These are phyloP conservation scores for Hesperophylax magnus DNA, from an alignment of 1,140 invertebrate genomes.

Conservation along the genomic window DNA sequence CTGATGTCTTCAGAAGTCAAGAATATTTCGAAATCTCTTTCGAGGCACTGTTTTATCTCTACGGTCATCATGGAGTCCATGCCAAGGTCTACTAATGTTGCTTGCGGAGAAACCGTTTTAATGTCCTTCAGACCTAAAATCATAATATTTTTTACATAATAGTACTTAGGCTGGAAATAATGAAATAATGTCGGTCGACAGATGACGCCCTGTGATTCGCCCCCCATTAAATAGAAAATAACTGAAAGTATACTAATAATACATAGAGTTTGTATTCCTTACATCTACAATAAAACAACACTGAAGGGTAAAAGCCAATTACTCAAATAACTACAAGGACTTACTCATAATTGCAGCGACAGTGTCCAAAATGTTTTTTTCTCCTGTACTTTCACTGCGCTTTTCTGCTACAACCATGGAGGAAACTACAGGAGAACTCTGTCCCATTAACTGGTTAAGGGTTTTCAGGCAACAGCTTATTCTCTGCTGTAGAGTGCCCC, in stretches of 20 bases:
- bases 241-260: no score
- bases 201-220: no score
- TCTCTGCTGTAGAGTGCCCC: constrained; percentile 89
- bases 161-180: no score
- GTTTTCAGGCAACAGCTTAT: constrained; percentile 83
- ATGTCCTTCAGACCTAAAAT: constrained; percentile 66
- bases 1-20: constrained; percentile 86
- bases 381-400: constrained; percentile 69
- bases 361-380: constrained; percentile 75
- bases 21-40: constrained; percentile 85
- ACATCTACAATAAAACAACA: background rate
- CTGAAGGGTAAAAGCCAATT: background rate
- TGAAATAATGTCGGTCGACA: no score
- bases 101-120: constrained; percentile 68
- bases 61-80: constrained; percentile 93
- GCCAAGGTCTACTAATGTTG: constrained; percentile 86
- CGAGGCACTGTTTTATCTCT: constrained; percentile 89
- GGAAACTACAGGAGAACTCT: constrained; percentile 77
- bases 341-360: constrained; percentile 77
- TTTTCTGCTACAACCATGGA: constrained; percentile 87
- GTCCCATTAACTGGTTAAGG: constrained; percentile 79
- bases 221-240: no score
- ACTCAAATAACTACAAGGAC: background rate
- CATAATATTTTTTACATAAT: no score
- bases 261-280: constrained; percentile 47